Base-by-base conservation (phyloP, 23 tunicate species). In the Ascidia mentula region DNA sequence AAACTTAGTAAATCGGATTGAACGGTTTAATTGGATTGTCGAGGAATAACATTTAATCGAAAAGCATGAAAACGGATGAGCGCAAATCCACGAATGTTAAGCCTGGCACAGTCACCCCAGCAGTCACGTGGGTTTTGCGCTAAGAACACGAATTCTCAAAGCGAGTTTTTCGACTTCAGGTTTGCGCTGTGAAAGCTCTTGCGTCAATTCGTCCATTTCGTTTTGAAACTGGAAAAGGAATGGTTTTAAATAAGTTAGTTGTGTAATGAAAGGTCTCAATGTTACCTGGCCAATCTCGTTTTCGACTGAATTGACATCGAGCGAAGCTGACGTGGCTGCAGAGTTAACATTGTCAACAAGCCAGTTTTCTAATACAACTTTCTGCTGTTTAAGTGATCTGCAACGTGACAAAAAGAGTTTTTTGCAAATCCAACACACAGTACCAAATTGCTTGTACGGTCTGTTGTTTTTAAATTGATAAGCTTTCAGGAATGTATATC, bases 151-250 rank as follows among this genome's bases (percentile, higher is more conserved):
- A 0, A 91, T 89, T 37, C 97, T 69, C 30, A 80, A 46, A 0
- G 87, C 90, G 46, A 85, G 78, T 34, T 53, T 60, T 78, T 91
- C 97, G 17, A 91, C 84, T 77, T 80, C 82, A 0, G 97, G 97
- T 81, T 82, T 77, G 69, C 75, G 70, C 35, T 34, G 60, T n/a
- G 74, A 40, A n/a, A 91, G 40, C 24, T 85, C 84, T 9, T 31
- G 46, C 4, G 97, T 84, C 17, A 91, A 35, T 7, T 36, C 34
- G 20, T 85, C 79, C 28, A 84, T 81, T 37, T 91, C 97, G 0
- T 42, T 12, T 12, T 60, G 77, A 31, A 91, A 45, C 90, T 91
- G 81, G 65, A 6, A 28, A 53, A 53, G 24, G 22, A 9, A 20
- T 26, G 28, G 65, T 3, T 53, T 53, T 53, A 42, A 42, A 15